A percentile compares a stretch with the other conserved stretches of the same genome.
phyloP scores from a whole-genome alignment of 2,888 invertebrate species.

The Cinara cedri region DNA sequence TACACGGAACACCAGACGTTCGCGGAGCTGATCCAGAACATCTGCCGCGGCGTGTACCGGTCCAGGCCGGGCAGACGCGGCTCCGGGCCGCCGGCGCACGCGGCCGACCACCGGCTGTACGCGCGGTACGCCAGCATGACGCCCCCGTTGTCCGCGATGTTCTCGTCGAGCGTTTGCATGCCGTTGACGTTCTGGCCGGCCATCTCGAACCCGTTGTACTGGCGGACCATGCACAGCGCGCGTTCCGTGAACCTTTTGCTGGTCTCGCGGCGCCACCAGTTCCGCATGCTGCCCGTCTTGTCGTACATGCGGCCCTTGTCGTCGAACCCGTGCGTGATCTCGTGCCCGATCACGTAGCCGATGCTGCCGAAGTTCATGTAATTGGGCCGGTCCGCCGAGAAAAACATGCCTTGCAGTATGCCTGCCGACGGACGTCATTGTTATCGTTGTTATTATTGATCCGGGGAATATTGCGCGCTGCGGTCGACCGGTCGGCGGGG shows the following conservation, averaged over 20 bases:
- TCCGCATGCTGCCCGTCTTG: constrained; percentile 86
- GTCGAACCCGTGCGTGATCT: constrained; percentile 90
- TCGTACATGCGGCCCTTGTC: constrained; percentile 92
- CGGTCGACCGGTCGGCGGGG: too few species aligned
- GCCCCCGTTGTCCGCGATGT: constrained; percentile 94
- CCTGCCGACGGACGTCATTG: constrained; percentile 70
- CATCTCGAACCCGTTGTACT: constrained; percentile 34
- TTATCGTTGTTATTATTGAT: too few species aligned
- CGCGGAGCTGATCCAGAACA: constrained; percentile 84
- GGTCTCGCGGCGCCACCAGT: constrained; percentile 82
- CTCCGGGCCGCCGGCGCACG: constrained; percentile 72
- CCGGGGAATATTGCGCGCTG: too few species aligned
- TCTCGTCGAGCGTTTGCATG: constrained; percentile 89
- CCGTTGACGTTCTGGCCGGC: constrained; percentile 71
- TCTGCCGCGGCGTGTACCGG: constrained; percentile 72
- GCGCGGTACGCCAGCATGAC: constrained; percentile 88
- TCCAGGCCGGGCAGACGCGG: constrained; percentile 73
- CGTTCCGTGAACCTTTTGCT: constrained; percentile 76
- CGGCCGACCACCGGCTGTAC: constrained; percentile 74
- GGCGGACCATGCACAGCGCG: constrained; percentile 77
- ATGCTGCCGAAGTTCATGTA: constrained; percentile 87
- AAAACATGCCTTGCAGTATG: constrained; percentile 93
- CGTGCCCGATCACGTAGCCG: constrained; percentile 91
- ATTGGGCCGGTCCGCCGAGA: constrained; percentile 81
- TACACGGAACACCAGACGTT: constrained; percentile 88